Evolutionary conservation across 2,888 invertebrate genomes (phyloP).

Genomic region (Xylocampa areola): DNA sequence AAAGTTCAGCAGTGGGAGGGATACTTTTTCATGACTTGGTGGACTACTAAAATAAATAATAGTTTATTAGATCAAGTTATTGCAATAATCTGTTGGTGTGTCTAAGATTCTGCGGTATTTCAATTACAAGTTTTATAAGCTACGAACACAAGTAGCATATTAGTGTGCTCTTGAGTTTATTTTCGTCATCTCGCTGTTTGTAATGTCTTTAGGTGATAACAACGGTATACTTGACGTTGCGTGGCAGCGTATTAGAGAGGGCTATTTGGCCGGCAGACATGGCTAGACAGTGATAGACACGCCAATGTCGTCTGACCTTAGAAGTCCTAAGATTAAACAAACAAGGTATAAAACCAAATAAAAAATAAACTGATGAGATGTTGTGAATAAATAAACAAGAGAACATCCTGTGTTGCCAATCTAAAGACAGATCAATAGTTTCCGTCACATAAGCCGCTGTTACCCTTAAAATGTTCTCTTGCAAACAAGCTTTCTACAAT

Average conservation of each 20-base stretch:
- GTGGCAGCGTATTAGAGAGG: background rate
- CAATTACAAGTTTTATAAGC: no score
- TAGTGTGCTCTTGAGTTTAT: no score
- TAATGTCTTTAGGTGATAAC: constrained; percentile 3
- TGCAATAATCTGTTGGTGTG: no score
- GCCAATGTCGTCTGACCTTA: background rate
- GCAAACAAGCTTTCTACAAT: constrained; percentile 63
- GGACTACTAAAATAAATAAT: no score
- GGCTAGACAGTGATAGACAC: constrained; percentile 13
- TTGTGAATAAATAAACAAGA: constrained; percentile 22
- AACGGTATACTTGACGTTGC: constrained; percentile 5
- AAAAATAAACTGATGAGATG: background rate
- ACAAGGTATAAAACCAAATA: background rate
- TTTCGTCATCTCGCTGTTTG: no score
- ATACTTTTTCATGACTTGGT: no score
- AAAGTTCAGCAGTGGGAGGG: no score
- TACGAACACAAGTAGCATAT: no score
- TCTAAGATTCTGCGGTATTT: no score
- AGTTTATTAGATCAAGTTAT: no score
- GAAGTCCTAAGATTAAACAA: background rate
- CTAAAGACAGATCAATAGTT: constrained; percentile 48
- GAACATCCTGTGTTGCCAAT: constrained; percentile 23
- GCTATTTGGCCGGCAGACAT: constrained; percentile 2
- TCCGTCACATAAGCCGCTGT: constrained; percentile 39
- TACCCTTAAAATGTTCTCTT: constrained; percentile 51